Evolutionary conservation across 2,888 invertebrate genomes (phyloP).

Genomic region (Vanessa cardui): DNA sequence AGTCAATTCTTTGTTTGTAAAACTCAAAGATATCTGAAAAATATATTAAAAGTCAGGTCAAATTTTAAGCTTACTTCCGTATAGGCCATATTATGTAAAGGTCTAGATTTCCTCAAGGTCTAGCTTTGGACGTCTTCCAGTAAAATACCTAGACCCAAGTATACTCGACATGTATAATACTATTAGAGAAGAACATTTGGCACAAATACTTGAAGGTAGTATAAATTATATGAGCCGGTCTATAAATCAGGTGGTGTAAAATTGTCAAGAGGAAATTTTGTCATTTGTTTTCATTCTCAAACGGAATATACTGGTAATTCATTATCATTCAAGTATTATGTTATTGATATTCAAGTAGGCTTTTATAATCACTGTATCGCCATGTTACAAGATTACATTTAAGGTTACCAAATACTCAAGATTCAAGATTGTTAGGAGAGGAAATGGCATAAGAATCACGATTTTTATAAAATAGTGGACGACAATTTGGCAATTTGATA

Average conservation of each 20-base stretch:
- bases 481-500: no score
- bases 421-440: no score
- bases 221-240: slow-evolving; percentile 22
- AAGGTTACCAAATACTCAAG: no score
- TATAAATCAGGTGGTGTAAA: slow-evolving; percentile 1
- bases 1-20: no score
- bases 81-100: slow-evolving; percentile 27
- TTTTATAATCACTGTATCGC: no score
- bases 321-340: no score
- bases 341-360: no score
- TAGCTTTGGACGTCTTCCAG: slow-evolving; percentile 34
- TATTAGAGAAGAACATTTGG: slow-evolving; percentile 31
- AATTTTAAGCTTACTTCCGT: neutral
- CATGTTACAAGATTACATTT: no score
- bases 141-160: slow-evolving; percentile 11
- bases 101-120: slow-evolving; percentile 30
- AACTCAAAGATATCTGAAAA: neutral
- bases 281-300: no score
- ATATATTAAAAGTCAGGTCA: neutral
- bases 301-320: no score
- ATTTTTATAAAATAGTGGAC: no score
- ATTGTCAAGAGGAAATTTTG: neutral
- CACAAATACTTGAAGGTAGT: slow-evolving; percentile 21
- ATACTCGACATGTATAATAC: slow-evolving; percentile 35
- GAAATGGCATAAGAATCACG: no score